Evolutionary conservation across 64 coral and sea anemone species (phyloP), one percentile per base, ranked within the genome.

Genomic region (Actinia tenebrosa): DNA sequence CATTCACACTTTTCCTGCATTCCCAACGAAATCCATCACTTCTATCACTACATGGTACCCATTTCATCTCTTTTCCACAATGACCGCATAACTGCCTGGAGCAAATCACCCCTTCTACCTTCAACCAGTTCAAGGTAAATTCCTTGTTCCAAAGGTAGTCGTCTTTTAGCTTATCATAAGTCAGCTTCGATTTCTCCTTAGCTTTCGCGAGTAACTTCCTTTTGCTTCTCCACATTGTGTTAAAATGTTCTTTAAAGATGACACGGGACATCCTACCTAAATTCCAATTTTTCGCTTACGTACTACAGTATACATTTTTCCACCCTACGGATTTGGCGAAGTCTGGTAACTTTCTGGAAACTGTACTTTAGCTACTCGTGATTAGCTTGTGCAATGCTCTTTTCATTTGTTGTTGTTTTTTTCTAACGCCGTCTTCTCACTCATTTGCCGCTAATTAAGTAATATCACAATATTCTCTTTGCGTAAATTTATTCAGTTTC

Each of bases 151-250:
- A 22, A 5, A 66, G 47, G 47, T 50, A 50, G 47, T 50, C 47
- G 4, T 50, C 47, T 8, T 50, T 50, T 50, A 50, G 47, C 47
- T 8, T 50, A 50, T 50, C 47, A 8, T 50, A 50, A 4, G 42
- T 10, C 25, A 58, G 56, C 26, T 87, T 71, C 0, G 22, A 20
- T 25, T 50, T 72, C 7, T 87, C 86, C 9, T 87, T 0, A 37
- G 30, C 30, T 37, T 53, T 87, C 86, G 75, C 44, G 27, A 27
- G 19, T 87, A 87, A 45, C 86, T 72, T 71, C 86, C 64, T 75
- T 53, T 72, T 17, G 37, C 60, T 52, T 87, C 71, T 87, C 62
- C 63, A 14, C 44, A 66, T 87, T 87, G 86, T 23, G 86, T 77
- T 18, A 16, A 53, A 46, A 7, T 77, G 19, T 46, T 20, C 22